Base-by-base conservation (phyloP, 2,797 vertebrate genomes). In the Sus cebifrons region DNA sequence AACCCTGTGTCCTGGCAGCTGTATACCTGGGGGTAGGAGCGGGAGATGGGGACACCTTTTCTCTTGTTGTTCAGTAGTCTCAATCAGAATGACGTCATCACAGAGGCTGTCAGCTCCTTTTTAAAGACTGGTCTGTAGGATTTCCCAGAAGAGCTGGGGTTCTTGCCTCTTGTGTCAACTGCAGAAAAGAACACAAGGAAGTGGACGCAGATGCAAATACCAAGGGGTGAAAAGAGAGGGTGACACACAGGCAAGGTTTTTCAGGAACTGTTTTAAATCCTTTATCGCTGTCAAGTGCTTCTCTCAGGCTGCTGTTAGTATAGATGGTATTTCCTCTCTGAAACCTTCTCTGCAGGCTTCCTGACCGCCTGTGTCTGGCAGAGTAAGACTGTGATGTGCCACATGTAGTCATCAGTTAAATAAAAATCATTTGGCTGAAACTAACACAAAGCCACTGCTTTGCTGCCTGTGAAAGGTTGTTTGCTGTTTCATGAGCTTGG, bases 371-470 rank as follows among this genome's bases (percentile, higher is more conserved):
- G 11, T 18, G 17, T 65, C 65, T n/a, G 79, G 74, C 86, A 3
- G 14, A 58, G 71, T 15, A 27, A 73, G 73, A 44, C 49, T 1
- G 1, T 6, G 54, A n/a, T 32, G 44, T 10, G 5, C 65, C 14
- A 9, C 6, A 9, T 4, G 54, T 71, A 11, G 54, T 58, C 15
- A 4, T 62, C 29, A 70, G 36, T 11, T 79, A 40, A 65, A 32
- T 81, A 49, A 65, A 60, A 73, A 13, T n/a, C 86, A 3, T 36
- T 70, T 82, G 88, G 25, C 67, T 52, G 71, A 87, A 86, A 49
- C 15, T 7, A 10, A 52, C 32, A 16, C 6, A 7, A 0, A 0
- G 12, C 32, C 44, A 3, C 21, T 20, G 23, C 5, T 12, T 3
- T 15, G 54, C 54, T 6, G 17, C 86, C 60, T 3, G 1, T 1